Percentiles rank a stretch among this genome's conserved stretches.
phyloP scores from a whole-genome alignment of 2,797 vertebrate species.

The Tapera naevia region DNA sequence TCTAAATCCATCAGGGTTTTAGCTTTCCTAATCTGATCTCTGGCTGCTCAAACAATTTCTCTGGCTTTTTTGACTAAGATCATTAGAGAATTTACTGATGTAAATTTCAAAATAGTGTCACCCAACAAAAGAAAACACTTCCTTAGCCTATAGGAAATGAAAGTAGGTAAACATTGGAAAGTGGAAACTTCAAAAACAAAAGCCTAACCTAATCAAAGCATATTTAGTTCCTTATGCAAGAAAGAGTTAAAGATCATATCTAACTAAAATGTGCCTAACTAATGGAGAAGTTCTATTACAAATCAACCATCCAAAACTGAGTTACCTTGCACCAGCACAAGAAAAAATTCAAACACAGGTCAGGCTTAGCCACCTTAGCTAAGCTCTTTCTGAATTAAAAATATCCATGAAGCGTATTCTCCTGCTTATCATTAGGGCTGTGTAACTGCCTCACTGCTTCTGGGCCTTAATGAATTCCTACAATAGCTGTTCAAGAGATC shows the following conservation, averaged over 20 bases:
- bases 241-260: not conserved
- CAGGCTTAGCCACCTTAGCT: not conserved
- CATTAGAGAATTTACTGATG: not conserved
- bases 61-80: not conserved
- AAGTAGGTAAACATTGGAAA: not conserved
- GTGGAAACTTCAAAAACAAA: rapidly evolving
- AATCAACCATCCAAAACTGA: not conserved
- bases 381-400: not conserved
- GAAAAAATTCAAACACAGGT: not conserved
- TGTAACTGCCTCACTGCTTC: not conserved
- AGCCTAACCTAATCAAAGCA: not conserved
- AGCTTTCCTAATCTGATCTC: too few species aligned
- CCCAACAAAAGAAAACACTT: not conserved
- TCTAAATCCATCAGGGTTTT: too few species aligned
- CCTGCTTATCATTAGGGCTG: not conserved
- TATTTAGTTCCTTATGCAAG: not conserved
- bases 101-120: not conserved
- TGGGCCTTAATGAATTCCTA: slow-evolving; percentile 23
- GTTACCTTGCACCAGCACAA: not conserved
- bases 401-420: not conserved
- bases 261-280: not conserved
- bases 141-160: not conserved
- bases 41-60: too few species aligned
- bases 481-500: not conserved
- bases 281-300: not conserved